phyloP scores from a whole-genome alignment of 1,140 invertebrate genomes.

The Varroa destructor region DNA sequence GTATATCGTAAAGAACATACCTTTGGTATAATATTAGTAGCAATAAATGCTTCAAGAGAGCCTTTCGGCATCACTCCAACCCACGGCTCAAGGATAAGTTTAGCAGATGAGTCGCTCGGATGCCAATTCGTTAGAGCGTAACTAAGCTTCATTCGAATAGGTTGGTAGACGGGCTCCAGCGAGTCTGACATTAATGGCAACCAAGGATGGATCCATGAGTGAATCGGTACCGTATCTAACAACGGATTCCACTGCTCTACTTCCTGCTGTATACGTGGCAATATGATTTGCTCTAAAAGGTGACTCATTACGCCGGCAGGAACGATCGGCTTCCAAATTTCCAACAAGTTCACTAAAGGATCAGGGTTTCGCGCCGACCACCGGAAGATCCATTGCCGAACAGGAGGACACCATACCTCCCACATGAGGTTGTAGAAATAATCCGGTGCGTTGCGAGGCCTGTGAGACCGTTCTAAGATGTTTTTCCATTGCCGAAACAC shows the following conservation, averaged over 20 bases:
- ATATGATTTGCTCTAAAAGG: conserved; percentile 62
- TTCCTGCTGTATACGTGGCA: conserved; percentile 61
- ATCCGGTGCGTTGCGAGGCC: conserved; percentile 32
- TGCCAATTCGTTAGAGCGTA: conserved; percentile 77
- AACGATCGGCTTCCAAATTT: conserved; percentile 63
- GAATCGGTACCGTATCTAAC: conserved; percentile 79
- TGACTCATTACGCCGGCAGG: conserved; percentile 70
- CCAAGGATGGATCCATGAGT: conserved; percentile 95
- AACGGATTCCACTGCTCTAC: conserved; percentile 87
- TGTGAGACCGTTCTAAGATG: conserved; percentile 44
- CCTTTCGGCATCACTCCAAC: conserved; percentile 62
- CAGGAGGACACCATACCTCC: conserved; percentile 73
- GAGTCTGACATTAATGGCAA: conserved; percentile 53
- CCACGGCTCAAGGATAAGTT: conserved; percentile 85
- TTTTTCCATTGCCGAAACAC: conserved; percentile 59
- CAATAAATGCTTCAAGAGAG: conserved; percentile 67
- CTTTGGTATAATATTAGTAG: conserved; percentile 81
- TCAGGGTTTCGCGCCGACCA: conserved; percentile 62
- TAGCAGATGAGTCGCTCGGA: conserved; percentile 76
- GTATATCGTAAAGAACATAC: not conserved
- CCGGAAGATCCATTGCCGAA: conserved; percentile 53
- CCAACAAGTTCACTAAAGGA: conserved; percentile 60
- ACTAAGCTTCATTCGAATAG: conserved; percentile 77
- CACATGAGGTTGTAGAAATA: conserved; percentile 52
- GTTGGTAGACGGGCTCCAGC: conserved; percentile 74